phyloP scores from a whole-genome alignment of 1,140 invertebrate species.

The Leguminivora glycinivorella region DNA sequence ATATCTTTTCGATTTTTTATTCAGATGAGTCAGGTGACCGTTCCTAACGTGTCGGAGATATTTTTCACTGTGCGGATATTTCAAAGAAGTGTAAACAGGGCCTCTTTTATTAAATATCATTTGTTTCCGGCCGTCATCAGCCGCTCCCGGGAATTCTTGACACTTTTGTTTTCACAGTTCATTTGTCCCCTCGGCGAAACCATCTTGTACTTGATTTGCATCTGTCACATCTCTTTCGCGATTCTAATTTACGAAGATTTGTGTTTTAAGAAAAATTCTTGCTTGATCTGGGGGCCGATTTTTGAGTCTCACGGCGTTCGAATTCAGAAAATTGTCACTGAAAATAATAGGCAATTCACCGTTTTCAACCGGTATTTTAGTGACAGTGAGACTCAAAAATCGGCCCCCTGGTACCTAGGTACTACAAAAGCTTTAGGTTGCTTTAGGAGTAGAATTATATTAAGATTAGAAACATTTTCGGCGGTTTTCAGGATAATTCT shows the following conservation, averaged over 20 bases:
- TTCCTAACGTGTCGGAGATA: background rate
- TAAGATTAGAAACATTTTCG: no score
- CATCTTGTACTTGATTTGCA: slow-evolving; percentile 3
- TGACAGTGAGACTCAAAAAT: no score
- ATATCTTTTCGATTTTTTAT: no score
- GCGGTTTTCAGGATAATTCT: no score
- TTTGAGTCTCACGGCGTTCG: no score
- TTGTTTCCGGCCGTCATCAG: slow-evolving; percentile 18
- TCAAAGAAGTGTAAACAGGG: background rate
- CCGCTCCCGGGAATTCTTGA: background rate
- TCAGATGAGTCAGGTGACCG: no score
- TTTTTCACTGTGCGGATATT: background rate
- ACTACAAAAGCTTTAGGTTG: no score
- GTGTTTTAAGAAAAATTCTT: background rate
- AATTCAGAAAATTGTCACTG: no score
- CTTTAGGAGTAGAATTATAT: no score
- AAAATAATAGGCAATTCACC: no score
- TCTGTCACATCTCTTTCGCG: slow-evolving; percentile 4
- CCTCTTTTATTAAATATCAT: background rate
- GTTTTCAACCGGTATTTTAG: no score
- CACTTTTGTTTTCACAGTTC: slow-evolving; percentile 23
- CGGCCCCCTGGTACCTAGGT: no score
- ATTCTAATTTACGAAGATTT: background rate
- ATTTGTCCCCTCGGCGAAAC: slow-evolving; percentile 20
- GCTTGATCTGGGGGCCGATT: background rate